These are phyloP conservation scores for Melinaea menophilus DNA, from an alignment of 2,888 invertebrate genomes.

Conservation along the genomic window DNA sequence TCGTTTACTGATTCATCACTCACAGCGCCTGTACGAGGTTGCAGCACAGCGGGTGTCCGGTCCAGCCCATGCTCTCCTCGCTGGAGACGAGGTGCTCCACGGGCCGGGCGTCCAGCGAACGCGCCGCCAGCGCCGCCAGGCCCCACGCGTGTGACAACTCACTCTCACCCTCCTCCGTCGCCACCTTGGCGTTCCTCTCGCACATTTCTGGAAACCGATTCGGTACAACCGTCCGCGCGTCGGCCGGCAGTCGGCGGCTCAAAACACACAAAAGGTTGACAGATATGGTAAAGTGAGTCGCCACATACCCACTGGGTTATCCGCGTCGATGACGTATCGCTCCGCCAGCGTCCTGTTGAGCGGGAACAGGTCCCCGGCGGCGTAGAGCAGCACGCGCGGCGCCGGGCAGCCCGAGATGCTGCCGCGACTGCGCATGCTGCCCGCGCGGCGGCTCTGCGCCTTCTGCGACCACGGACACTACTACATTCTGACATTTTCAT, in stretches of 20 bases:
- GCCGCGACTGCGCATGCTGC: slow-evolving; percentile 67
- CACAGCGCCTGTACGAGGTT: slow-evolving; percentile 91
- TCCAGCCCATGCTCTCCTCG: slow-evolving; percentile 86
- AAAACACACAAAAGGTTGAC: too few relatives aligned
- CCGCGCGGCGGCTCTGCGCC: slow-evolving; percentile 69
- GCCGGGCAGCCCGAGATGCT: slow-evolving; percentile 67
- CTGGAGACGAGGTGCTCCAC: slow-evolving; percentile 63
- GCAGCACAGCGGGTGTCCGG: slow-evolving; percentile 91
- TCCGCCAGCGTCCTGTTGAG: slow-evolving; percentile 89
- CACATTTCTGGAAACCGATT: slow-evolving; percentile 79
- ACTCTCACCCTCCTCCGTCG: slow-evolving; percentile 84
- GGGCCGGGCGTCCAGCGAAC: slow-evolving; percentile 59
- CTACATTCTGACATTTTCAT: neutral
- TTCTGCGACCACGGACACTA: slow-evolving; percentile 48
- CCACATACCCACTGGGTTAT: slow-evolving; percentile 64
- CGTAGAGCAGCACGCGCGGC: slow-evolving; percentile 85
- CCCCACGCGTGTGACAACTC: slow-evolving; percentile 94
- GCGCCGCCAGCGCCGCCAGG: slow-evolving; percentile 85
- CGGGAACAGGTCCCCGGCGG: slow-evolving; percentile 85
- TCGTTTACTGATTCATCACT: slow-evolving; percentile 44
- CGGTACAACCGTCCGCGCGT: too few relatives aligned
- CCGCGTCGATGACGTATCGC: slow-evolving; percentile 83
- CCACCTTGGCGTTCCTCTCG: slow-evolving; percentile 86
- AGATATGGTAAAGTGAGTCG: too few relatives aligned
- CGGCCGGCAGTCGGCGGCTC: too few relatives aligned